These are phyloP conservation scores for Microtus montanus DNA, from an alignment of 2,113 vertebrate genomes.

Conservation along the genomic window DNA sequence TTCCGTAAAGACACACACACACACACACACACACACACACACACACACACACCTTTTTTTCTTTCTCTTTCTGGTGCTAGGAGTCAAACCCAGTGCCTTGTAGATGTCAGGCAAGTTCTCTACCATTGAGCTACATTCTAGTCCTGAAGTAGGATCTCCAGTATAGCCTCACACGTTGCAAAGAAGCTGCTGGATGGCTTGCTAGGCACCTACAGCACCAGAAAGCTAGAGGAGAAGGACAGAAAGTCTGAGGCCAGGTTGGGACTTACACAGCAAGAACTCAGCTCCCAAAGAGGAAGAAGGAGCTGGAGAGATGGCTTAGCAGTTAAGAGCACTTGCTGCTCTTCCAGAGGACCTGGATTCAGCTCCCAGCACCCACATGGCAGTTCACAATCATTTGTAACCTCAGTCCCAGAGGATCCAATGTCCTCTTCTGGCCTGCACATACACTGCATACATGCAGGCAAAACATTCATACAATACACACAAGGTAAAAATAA, in stretches of 20 bases:
- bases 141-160: not conserved
- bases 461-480: not conserved
- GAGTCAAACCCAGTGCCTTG: not conserved
- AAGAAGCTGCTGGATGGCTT: no score
- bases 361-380: not conserved
- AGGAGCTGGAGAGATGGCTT: not conserved
- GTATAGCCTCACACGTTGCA: not conserved
- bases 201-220: not conserved
- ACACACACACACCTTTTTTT: not conserved
- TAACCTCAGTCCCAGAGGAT: not conserved
- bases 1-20: not conserved
- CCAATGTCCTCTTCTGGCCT: not conserved
- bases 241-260: not conserved
- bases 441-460: not conserved
- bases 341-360: not conserved
- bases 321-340: not conserved
- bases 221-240: not conserved
- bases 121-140: not conserved
- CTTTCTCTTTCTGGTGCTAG: not conserved
- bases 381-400: not conserved
- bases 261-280: not conserved
- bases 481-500: not conserved
- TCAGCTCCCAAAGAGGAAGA: not conserved
- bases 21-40: not conserved
- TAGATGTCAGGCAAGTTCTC: not conserved